phyloP scores from a whole-genome alignment of 64 coral and sea anemone species.

The Cladopsammia gracilis region DNA sequence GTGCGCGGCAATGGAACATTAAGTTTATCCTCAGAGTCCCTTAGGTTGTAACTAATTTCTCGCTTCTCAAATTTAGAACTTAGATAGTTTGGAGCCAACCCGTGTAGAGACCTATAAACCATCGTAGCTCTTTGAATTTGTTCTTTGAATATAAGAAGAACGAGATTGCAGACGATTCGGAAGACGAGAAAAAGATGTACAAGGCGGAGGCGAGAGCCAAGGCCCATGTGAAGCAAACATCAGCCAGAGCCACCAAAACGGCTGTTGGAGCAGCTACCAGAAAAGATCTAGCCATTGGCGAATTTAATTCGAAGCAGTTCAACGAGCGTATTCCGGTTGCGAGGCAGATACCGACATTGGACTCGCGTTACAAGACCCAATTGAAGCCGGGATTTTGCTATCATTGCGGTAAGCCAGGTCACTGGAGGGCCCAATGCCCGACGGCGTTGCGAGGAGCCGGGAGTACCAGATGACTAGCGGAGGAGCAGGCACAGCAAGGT shows the following conservation, averaged over 20 bases:
- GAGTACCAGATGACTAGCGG: no score
- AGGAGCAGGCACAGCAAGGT: no score
- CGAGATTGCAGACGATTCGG: slow-evolving; percentile 19
- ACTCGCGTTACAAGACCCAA: not conserved
- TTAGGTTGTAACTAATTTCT: no score
- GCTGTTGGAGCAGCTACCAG: not conserved
- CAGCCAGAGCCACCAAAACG: not conserved
- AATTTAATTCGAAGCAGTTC: not conserved
- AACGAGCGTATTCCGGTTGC: not conserved
- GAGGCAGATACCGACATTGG: slow-evolving; percentile 20
- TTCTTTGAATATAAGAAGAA: slow-evolving; percentile 66
- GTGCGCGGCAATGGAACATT: no score
- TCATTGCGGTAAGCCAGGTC: slow-evolving; percentile 35
- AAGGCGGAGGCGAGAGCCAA: not conserved
- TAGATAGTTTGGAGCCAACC: no score
- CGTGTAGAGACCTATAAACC: no score
- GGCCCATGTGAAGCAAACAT: not conserved
- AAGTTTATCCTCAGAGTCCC: no score
- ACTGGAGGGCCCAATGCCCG: slow-evolving; percentile 44
- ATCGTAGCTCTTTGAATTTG: no score
- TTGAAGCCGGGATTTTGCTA: slow-evolving; percentile 25
- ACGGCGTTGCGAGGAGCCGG: not conserved
- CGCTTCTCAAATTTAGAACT: no score
- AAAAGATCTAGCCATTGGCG: slow-evolving; percentile 6
- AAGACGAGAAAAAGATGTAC: slow-evolving; percentile 9